These are phyloP conservation scores for Bolborhynchus lineola DNA, from an alignment of 2,113 vertebrate species.

Conservation along the genomic window DNA sequence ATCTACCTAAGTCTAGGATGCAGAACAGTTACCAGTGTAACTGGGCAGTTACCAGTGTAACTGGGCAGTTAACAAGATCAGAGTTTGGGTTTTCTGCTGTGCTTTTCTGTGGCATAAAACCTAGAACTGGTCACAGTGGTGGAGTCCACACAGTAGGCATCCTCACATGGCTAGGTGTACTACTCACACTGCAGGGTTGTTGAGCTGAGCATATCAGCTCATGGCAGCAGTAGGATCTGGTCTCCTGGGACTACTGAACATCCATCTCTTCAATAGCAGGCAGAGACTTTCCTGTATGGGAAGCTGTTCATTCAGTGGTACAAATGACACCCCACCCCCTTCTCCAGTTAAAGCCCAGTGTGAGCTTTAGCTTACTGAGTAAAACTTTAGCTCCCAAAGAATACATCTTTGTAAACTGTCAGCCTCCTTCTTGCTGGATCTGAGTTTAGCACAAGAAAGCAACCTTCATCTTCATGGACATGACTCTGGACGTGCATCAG, in stretches of 20 bases:
- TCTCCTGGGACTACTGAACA: background rate
- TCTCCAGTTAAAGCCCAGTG: background rate
- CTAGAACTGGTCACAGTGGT: background rate
- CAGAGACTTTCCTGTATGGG: background rate
- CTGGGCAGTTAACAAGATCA: background rate
- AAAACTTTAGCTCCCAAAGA: background rate
- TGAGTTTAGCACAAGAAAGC: background rate
- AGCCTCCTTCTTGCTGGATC: background rate
- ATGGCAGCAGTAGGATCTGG: background rate
- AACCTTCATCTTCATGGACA: background rate
- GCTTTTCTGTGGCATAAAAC: background rate
- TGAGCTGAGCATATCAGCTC: background rate
- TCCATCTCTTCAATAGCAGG: background rate
- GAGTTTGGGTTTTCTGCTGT: background rate
- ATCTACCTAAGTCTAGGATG: background rate
- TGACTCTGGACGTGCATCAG: background rate
- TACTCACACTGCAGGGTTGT: background rate
- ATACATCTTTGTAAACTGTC: background rate
- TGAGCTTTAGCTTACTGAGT: background rate
- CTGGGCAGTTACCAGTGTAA: background rate
- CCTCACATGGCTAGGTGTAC: rapidly evolving
- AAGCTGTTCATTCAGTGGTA: background rate
- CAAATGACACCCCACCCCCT: background rate
- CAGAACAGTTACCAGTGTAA: background rate
- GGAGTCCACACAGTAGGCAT: background rate